phyloP scores from a whole-genome alignment of 2,113 vertebrate species.

The Salvator merianae region DNA sequence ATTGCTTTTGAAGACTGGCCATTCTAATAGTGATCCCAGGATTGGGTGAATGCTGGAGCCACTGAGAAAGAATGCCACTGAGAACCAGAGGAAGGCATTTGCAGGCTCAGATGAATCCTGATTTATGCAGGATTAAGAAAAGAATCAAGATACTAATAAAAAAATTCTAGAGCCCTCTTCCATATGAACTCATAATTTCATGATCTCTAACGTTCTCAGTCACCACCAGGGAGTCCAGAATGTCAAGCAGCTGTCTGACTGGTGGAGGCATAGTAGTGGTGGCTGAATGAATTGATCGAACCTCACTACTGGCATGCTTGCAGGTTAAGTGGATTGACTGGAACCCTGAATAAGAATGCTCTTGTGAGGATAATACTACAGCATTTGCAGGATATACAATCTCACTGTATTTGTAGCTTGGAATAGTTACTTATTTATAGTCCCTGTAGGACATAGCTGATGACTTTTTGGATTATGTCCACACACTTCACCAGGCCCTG shows the following conservation, averaged over 20 bases:
- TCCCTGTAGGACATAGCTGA: rapidly evolving
- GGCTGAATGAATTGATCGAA: background rate
- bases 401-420: too few relatives aligned
- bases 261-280: background rate
- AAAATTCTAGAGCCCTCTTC: too few relatives aligned
- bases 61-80: background rate
- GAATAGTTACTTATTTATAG: background rate
- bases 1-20: background rate
- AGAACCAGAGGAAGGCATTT: background rate
- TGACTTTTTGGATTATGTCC: too few relatives aligned
- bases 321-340: background rate
- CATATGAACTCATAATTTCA: too few relatives aligned
- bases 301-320: background rate
- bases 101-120: background rate
- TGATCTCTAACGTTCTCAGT: background rate
- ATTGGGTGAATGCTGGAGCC: background rate
- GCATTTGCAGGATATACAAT: background rate
- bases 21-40: background rate
- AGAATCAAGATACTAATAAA: background rate
- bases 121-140: background rate
- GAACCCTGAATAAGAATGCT: background rate
- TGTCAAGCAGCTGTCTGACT: background rate
- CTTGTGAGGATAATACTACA: background rate
- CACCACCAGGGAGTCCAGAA: background rate
- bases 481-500: too few relatives aligned